Percentiles rank a stretch among this genome's conserved stretches.
phyloP scores from a whole-genome alignment of 2,888 invertebrate species.

The Machimus rusticus region DNA sequence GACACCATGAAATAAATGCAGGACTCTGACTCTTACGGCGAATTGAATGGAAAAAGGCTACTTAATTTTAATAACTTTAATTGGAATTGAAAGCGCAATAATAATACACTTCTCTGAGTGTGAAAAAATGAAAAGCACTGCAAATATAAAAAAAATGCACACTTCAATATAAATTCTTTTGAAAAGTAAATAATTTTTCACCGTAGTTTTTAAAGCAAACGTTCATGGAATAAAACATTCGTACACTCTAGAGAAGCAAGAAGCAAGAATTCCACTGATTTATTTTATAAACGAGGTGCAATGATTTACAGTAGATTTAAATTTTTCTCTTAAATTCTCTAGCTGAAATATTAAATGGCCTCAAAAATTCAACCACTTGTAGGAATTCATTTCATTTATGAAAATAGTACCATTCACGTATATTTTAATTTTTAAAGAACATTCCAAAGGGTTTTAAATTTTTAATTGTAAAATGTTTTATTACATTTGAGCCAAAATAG shows the following conservation, averaged over 20 bases:
- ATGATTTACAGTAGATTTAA: not conserved
- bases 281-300: not conserved
- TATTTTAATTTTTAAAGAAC: too few relatives aligned
- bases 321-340: not conserved
- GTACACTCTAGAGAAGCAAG: not conserved
- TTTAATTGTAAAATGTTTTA: not conserved
- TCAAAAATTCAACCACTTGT: not conserved
- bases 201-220: not conserved
- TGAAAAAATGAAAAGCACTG: not conserved
- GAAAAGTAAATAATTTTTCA: not conserved
- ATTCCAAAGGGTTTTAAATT: not conserved
- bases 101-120: not conserved
- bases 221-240: not conserved
- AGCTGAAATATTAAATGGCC: not conserved
- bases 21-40: not conserved
- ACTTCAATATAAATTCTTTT: not conserved
- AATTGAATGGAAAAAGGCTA: not conserved
- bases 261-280: not conserved
- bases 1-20: not conserved
- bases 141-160: not conserved
- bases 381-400: not conserved
- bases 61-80: not conserved
- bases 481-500: too few relatives aligned
- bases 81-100: not conserved
- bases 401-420: not conserved